Percentiles rank a stretch among this genome's conserved stretches.
Evolutionary conservation across 1,140 invertebrate species (phyloP).

Genomic region (Drosophila parvula): DNA sequence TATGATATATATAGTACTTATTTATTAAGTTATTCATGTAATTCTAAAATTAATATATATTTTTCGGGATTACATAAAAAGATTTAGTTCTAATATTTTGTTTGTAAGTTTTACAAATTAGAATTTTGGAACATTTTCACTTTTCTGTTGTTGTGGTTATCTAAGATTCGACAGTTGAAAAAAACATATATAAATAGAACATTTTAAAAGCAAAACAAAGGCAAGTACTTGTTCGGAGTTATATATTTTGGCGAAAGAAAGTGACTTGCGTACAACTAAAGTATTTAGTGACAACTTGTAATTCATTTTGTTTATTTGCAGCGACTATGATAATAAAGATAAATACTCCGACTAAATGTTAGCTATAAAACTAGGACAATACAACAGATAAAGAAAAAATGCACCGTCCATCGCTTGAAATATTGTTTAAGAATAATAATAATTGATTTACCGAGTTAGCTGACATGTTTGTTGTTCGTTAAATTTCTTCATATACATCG

Average conservation of each 20-base stretch:
- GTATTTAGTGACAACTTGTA: not conserved
- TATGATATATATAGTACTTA: constrained; percentile 17
- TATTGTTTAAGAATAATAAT: not conserved
- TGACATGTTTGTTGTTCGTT: constrained; percentile 4
- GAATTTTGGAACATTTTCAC: constrained; percentile 1
- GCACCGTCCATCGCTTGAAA: constrained; percentile 1
- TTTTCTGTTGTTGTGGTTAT: not conserved
- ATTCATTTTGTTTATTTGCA: not conserved
- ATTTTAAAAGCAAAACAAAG: constrained; percentile 2
- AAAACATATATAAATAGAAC: not conserved
- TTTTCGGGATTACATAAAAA: constrained; percentile 12
- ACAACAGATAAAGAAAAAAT: constrained; percentile 5
- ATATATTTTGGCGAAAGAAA: not conserved
- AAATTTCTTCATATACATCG: constrained; percentile 11
- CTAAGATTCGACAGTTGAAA: not conserved
- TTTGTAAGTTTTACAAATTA: constrained; percentile 8
- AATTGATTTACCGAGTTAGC: constrained; percentile 2
- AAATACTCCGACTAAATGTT: not conserved
- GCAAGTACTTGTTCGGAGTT: not conserved
- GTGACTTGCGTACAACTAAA: constrained; percentile 2
- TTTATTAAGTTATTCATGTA: constrained; percentile 20
- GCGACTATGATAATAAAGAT: not conserved
- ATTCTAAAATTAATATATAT: constrained; percentile 17
- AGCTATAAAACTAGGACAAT: no score
- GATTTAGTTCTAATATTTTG: constrained; percentile 8